Base-by-base conservation (phyloP, 2,888 invertebrate species). In the Cheilosia variabilis region DNA sequence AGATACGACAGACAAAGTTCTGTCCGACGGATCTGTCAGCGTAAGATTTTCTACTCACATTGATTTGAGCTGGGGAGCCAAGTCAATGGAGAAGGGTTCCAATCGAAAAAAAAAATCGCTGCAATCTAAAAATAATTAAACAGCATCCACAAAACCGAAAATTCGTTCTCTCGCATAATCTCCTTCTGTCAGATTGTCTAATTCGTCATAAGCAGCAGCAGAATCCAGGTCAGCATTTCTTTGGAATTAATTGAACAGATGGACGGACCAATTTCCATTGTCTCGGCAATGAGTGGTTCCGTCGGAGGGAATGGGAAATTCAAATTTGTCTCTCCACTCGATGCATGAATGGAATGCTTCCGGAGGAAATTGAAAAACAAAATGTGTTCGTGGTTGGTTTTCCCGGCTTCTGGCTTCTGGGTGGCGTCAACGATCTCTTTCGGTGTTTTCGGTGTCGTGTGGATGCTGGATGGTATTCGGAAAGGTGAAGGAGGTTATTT, bases 401-500 rank as follows among this genome's bases (percentile, higher is more conserved):
- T 65, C 65, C 58, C 17, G 34, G 1, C 37, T 71, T 76, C 66
- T 75, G 34, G 1, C 37, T 71, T 76, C 66, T 75, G 76, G 57
- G 71, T 80, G 66, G 81, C 68, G 53, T 55, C 22, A 50, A 37
- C 60, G 75, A 55, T 52, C 34, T 83, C 63, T 58, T 47, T 43
- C 10, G 22, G 19, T 63, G 13, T 3, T 52, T 34, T 45, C 65
- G 37, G 62, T 68, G 60, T 58, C 57, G 68, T 73, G 57, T 81
- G 73, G 73, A 77, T 66, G 69, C 52, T 81, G 73, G 73, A 77
- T 66, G 69, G 17, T 66, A 41, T 84, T 75, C 37, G 31, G 31
- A 79, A 58, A 68, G 77, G 57, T 77, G 72, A 86, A 45, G 34
- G 66, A 37, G 69, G 47, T 65, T 87, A 78, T 78, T 82, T 81